Percentiles rank a stretch among this genome's conserved stretches.
phyloP scores from a whole-genome alignment of 2,797 vertebrate species.

The Centropyge bicolor region DNA sequence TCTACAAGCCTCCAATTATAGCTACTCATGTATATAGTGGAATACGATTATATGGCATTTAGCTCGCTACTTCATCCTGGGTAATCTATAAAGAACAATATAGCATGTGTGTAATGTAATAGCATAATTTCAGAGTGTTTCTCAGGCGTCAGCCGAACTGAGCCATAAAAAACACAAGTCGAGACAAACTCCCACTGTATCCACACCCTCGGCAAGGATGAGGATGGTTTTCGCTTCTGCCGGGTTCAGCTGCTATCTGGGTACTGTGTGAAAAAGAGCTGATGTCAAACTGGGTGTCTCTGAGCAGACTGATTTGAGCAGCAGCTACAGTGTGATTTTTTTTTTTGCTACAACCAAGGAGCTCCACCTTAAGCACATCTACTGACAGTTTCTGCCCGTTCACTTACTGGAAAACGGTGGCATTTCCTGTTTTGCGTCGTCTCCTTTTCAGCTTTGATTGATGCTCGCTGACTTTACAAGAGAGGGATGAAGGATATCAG shows the following conservation, averaged over 20 bases:
- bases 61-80: constrained; percentile 49
- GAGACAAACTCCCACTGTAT: constrained; percentile 25
- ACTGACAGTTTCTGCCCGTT: constrained; percentile 23
- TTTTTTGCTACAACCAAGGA: constrained; percentile 5
- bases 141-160: constrained; percentile 61
- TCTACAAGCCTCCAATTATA: constrained; percentile 24
- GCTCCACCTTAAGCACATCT: constrained; percentile 24
- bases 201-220: constrained; percentile 24
- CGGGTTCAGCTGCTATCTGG: constrained; percentile 60
- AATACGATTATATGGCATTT: constrained; percentile 51
- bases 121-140: constrained; percentile 54
- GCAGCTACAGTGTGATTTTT: constrained; percentile 20
- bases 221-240: constrained; percentile 21
- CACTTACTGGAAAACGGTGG: constrained; percentile 15
- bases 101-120: constrained; percentile 53
- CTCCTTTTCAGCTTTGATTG: constrained; percentile 19
- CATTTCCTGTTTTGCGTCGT: constrained; percentile 35
- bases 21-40: constrained; percentile 47
- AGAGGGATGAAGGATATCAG: constrained; percentile 30
- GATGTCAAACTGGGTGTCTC: constrained; percentile 30
- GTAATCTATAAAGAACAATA: constrained; percentile 58
- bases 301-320: constrained; percentile 5
- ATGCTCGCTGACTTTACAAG: constrained; percentile 32
- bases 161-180: constrained; percentile 59
- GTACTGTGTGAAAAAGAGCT: constrained; percentile 33